phyloP scores from a whole-genome alignment of 2,797 vertebrate genomes.

The Myotis pilosus region DNA sequence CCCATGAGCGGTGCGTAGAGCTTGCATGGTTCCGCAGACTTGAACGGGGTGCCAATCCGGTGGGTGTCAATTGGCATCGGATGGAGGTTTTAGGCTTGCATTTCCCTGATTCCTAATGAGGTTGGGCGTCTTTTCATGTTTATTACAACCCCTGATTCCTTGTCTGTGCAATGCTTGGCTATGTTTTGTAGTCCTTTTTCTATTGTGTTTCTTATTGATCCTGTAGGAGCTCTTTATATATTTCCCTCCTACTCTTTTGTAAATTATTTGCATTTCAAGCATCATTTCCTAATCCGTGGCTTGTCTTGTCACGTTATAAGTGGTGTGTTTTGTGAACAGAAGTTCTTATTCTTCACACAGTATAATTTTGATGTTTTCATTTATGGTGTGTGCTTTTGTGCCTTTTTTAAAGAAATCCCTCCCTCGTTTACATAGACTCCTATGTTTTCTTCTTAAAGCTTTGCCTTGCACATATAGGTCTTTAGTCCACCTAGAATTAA shows the following conservation, averaged over 20 bases:
- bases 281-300: background rate
- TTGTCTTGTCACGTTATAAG: background rate
- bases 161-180: background rate
- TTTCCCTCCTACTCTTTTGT: background rate
- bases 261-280: background rate
- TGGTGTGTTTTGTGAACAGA: background rate
- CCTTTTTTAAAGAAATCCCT: background rate
- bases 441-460: background rate
- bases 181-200: background rate
- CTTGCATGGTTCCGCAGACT: background rate
- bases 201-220: background rate
- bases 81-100: background rate
- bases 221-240: background rate
- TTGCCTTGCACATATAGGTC: background rate
- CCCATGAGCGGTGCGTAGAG: background rate
- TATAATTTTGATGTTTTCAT: background rate
- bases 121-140: background rate
- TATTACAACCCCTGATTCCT: background rate
- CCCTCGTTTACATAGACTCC: background rate
- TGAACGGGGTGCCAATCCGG: background rate
- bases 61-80: background rate
- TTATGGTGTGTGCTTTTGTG: background rate
- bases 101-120: background rate
- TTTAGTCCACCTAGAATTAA: slow-evolving; percentile 10
- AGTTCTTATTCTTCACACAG: background rate